These are phyloP conservation scores for Pangasius macronema DNA, from an alignment of 2,797 vertebrate genomes.

Conservation along the genomic window DNA sequence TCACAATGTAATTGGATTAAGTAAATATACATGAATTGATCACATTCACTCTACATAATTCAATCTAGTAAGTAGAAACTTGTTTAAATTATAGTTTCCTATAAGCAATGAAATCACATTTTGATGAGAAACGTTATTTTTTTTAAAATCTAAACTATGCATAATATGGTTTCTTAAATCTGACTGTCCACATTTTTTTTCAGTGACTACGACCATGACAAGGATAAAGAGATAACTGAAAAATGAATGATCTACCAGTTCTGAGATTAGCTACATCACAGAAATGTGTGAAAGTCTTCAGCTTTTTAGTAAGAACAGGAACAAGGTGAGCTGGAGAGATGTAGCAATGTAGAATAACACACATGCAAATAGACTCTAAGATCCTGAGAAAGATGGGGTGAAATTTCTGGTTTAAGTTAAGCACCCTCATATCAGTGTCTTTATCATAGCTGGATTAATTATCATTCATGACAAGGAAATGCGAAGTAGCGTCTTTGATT, in stretches of 20 bases:
- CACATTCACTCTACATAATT: too few species aligned
- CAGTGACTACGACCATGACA: background rate
- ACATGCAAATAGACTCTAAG: background rate
- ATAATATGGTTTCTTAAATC: background rate
- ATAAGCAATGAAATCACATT: background rate
- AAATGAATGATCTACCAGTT: background rate
- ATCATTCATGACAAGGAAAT: background rate
- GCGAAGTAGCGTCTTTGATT: background rate
- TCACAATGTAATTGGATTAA: too few species aligned
- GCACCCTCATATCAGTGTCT: background rate
- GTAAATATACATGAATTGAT: too few species aligned
- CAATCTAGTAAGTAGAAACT: too few species aligned
- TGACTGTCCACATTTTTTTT: background rate
- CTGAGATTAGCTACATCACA: background rate
- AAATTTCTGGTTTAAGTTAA: background rate
- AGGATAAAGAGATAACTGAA: background rate
- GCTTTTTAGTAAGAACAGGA: background rate
- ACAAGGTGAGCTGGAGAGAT: background rate
- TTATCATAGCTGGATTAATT: background rate
- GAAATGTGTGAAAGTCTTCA: background rate
- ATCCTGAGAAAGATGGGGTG: background rate
- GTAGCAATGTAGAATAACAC: background rate
- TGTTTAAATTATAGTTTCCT: background rate
- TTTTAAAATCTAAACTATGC: background rate
- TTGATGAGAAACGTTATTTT: background rate